A percentile compares a stretch with the other conserved stretches of the same genome.
Conservation (phyloP, 2,888 invertebrate species). For the Agrochola circellaris region DNA sequence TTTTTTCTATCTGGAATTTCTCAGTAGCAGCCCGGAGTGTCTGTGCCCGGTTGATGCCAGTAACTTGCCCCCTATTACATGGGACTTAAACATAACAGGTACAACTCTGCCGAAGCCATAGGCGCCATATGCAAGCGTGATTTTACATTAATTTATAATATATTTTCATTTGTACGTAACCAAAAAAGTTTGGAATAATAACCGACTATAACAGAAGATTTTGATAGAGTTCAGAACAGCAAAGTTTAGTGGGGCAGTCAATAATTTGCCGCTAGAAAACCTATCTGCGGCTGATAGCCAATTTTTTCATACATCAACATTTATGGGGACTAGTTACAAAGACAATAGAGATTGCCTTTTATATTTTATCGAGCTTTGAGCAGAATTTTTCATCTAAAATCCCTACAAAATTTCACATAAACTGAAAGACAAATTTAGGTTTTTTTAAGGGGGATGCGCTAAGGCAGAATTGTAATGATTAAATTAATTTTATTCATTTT, state of each 20-base stretch:
- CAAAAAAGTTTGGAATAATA: background rate
- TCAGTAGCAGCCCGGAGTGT: too few relatives aligned
- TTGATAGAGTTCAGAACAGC: slow-evolving; percentile 6
- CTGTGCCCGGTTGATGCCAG: background rate
- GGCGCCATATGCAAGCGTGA: background rate
- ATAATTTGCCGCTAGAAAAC: slow-evolving; percentile 36
- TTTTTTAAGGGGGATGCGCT: background rate
- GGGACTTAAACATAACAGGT: too few relatives aligned
- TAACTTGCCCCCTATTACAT: too few relatives aligned
- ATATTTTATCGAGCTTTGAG: slow-evolving; percentile 11
- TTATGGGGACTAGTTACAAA: slow-evolving; percentile 29
- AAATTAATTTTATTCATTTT: too few relatives aligned
- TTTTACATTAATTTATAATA: too few relatives aligned
- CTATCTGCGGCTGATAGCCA: slow-evolving; percentile 27
- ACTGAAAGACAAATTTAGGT: too few relatives aligned
- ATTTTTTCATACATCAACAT: slow-evolving; percentile 30
- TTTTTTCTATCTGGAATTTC: too few relatives aligned
- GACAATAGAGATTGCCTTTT: slow-evolving; percentile 31
- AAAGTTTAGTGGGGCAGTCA: slow-evolving; percentile 14
- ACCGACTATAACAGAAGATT: background rate
- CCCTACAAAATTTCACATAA: background rate
- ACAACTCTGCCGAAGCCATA: background rate
- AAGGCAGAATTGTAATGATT: background rate
- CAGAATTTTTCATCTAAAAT: slow-evolving; percentile 4
- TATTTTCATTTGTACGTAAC: background rate